Conservation (phyloP, 2,888 invertebrate species). For the Allolobophora icterica region DNA sequence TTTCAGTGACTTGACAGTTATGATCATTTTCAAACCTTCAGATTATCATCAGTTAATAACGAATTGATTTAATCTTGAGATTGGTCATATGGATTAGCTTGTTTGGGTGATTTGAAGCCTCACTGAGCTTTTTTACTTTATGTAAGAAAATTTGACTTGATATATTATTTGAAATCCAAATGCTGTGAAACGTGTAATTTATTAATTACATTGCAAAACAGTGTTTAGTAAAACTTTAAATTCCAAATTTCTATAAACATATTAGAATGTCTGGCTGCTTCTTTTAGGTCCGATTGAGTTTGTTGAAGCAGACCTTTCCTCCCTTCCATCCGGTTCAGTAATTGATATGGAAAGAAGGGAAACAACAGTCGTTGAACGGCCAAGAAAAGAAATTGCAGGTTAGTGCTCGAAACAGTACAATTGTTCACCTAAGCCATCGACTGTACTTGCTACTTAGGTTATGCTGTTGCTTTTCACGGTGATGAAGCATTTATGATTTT, state of each 20-base stretch:
- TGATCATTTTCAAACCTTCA: too few relatives aligned
- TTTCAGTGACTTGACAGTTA: too few relatives aligned
- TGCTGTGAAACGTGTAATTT: not conserved
- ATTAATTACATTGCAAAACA: not conserved
- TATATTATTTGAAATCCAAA: not conserved
- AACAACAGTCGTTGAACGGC: slow-evolving; percentile 44
- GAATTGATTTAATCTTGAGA: too few relatives aligned
- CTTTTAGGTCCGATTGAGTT: slow-evolving; percentile 67
- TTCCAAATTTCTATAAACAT: not conserved
- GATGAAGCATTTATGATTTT: not conserved
- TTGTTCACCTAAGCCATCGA: not conserved
- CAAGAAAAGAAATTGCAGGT: slow-evolving; percentile 42
- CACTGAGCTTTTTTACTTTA: not conserved
- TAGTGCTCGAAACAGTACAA: not conserved
- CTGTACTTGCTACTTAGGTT: too few relatives aligned
- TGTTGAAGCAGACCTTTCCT: slow-evolving; percentile 66
- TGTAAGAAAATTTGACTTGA: not conserved
- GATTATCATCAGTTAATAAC: too few relatives aligned
- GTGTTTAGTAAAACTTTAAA: not conserved
- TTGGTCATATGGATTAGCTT: too few relatives aligned
- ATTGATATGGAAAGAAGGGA: slow-evolving; percentile 46
- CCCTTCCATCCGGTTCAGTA: slow-evolving; percentile 50
- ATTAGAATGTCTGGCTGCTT: not conserved
- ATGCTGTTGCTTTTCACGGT: not conserved
- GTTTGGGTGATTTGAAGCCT: too few relatives aligned